Evolutionary conservation across 2,113 vertebrate species (phyloP).

Genomic region (Bolborhynchus lineola): DNA sequence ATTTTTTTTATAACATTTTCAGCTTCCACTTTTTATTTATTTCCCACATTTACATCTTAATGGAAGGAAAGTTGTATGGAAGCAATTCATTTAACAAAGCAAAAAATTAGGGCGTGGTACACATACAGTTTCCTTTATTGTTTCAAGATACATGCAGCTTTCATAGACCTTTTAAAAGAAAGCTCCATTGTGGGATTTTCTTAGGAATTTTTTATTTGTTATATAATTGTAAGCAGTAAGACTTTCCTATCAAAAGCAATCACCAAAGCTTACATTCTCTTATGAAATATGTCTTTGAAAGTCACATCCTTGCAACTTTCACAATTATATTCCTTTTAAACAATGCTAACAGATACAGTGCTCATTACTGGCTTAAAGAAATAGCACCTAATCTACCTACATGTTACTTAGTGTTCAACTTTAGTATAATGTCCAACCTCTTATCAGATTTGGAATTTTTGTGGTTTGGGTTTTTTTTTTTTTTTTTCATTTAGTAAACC

Average conservation of each 20-base stretch:
- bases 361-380: background rate
- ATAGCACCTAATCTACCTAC: background rate
- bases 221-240: background rate
- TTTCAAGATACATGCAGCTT: background rate
- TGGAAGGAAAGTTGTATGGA: background rate
- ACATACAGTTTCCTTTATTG: background rate
- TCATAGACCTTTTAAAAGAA: background rate
- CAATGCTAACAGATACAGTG: background rate
- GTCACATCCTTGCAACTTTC: background rate
- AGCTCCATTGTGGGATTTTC: background rate
- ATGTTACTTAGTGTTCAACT: background rate
- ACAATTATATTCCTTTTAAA: background rate
- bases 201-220: background rate
- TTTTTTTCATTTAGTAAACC: background rate
- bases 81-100: conserved; percentile 25
- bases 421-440: background rate
- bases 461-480: rapidly evolving
- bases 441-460: background rate
- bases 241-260: background rate
- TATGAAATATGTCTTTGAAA: background rate
- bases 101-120: background rate
- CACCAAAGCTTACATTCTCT: background rate
- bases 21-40: background rate
- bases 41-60: background rate
- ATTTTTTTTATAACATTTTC: conserved; percentile 2